These are phyloP conservation scores for Poecile montanus DNA, from an alignment of 2,797 vertebrate genomes.

Conservation along the genomic window DNA sequence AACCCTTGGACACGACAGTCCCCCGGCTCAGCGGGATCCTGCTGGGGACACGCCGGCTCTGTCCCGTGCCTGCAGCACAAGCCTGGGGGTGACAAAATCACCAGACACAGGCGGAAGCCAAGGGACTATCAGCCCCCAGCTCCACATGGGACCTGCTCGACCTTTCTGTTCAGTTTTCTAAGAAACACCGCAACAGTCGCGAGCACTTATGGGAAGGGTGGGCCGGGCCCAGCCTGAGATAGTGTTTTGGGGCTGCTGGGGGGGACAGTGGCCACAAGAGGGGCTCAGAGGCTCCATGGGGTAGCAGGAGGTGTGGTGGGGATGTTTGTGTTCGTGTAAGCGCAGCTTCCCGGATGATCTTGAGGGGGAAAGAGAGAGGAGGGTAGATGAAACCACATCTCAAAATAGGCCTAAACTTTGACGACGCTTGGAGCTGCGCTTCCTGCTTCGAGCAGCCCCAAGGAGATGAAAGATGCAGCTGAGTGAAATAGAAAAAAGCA, in stretches of 20 bases:
- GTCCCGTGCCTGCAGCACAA: neutral
- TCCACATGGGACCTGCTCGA: constrained; percentile 21
- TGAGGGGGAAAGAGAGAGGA: neutral
- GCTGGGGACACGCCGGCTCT: accelerated
- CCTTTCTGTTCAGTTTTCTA: constrained; percentile 69
- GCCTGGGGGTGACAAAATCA: neutral
- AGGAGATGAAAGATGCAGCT: constrained; percentile 38
- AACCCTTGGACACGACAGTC: accelerated
- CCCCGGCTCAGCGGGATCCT: accelerated
- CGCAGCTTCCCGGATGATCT: constrained; percentile 15
- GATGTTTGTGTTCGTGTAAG: neutral
- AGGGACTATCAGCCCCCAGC: constrained; percentile 11
- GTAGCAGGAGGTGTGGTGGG: neutral
- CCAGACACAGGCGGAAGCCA: constrained; percentile 25
- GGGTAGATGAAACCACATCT: constrained; percentile 48
- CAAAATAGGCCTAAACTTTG: constrained; percentile 32
- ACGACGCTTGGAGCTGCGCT: neutral
- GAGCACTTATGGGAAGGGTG: constrained; percentile 69
- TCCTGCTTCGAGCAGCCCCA: constrained; percentile 7
- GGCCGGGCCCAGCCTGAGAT: neutral
- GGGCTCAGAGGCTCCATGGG: accelerated
- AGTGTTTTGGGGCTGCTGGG: accelerated
- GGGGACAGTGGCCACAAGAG: accelerated
- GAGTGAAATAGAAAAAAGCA: neutral
- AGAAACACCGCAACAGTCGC: constrained; percentile 68